Percentiles rank a stretch among this genome's conserved stretches.
These are phyloP conservation scores for Melanchra persicariae DNA, from an alignment of 2,888 invertebrate genomes.

Conservation along the genomic window DNA sequence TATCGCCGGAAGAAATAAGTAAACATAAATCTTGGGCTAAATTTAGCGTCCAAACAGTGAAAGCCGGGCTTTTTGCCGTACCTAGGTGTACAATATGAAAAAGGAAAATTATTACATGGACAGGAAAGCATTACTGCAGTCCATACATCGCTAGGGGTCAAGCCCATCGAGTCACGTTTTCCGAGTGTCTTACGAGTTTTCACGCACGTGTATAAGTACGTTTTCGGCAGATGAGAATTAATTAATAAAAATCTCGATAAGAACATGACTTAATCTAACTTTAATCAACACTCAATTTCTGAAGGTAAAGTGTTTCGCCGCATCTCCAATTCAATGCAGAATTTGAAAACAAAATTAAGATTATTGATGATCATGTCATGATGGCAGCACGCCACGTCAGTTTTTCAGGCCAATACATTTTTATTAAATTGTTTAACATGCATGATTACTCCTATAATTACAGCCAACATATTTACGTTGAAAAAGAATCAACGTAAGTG, in stretches of 20 bases:
- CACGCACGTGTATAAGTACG: constrained; percentile 62
- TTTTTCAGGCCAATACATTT: constrained; percentile 38
- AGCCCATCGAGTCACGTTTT: constrained; percentile 63
- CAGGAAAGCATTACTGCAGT: constrained; percentile 13
- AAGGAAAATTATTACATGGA: constrained; percentile 66
- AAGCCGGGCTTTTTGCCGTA: constrained; percentile 64
- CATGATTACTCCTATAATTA: constrained; percentile 49
- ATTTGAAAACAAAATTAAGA: constrained; percentile 24
- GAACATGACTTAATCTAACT: constrained; percentile 17
- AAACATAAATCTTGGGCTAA: constrained; percentile 79
- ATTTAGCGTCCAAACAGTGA: constrained; percentile 78
- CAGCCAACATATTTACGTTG: constrained; percentile 39
- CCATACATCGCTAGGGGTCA: constrained; percentile 17
- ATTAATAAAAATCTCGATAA: constrained; percentile 20
- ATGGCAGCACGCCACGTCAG: constrained; percentile 41
- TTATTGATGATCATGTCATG: constrained; percentile 16
- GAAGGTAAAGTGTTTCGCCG: not conserved
- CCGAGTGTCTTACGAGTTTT: constrained; percentile 42
- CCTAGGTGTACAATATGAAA: constrained; percentile 65
- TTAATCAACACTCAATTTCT: constrained; percentile 6
- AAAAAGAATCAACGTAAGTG: constrained; percentile 39
- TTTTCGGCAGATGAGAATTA: constrained; percentile 57
- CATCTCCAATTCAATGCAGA: constrained; percentile 10
- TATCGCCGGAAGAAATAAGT: constrained; percentile 80
- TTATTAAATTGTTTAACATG: constrained; percentile 48